Conservation (phyloP, 2,797 vertebrate genomes). For the Telmatherina bonti region DNA sequence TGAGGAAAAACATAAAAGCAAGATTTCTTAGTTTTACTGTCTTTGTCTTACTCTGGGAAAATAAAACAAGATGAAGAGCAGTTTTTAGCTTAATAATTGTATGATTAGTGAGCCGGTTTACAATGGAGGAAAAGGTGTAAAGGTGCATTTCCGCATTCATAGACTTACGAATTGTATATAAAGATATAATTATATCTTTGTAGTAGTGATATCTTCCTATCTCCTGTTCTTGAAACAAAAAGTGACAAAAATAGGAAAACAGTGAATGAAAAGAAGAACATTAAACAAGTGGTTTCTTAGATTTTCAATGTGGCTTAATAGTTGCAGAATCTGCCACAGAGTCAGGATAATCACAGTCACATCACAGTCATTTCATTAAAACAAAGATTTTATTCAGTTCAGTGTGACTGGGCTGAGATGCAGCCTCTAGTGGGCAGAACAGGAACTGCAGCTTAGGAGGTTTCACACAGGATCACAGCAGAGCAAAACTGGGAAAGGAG, state of each 20-base stretch:
- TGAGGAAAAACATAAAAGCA: slow-evolving; percentile 28
- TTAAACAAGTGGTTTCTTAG: too few species aligned
- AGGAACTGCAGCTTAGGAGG: neutral
- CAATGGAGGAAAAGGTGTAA: neutral
- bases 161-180: neutral
- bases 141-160: slow-evolving; percentile 1
- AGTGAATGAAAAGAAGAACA: too few species aligned
- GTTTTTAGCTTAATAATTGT: slow-evolving; percentile 25
- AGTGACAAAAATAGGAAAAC: too few species aligned
- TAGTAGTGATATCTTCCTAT: too few species aligned
- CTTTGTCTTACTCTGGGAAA: slow-evolving; percentile 33
- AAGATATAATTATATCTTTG: neutral
- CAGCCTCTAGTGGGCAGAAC: neutral
- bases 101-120: slow-evolving; percentile 18
- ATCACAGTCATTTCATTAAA: too few species aligned
- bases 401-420: neutral
- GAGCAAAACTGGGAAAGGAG: too few species aligned
- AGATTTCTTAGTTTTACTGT: slow-evolving; percentile 27
- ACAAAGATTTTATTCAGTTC: too few species aligned
- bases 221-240: too few species aligned
- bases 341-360: too few species aligned
- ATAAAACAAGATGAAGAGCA: slow-evolving; percentile 17
- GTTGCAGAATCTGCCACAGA: too few species aligned
- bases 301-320: too few species aligned
- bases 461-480: neutral